These are phyloP conservation scores for Cheilosia scutellata DNA, from an alignment of 2,888 invertebrate genomes.

Conservation along the genomic window DNA sequence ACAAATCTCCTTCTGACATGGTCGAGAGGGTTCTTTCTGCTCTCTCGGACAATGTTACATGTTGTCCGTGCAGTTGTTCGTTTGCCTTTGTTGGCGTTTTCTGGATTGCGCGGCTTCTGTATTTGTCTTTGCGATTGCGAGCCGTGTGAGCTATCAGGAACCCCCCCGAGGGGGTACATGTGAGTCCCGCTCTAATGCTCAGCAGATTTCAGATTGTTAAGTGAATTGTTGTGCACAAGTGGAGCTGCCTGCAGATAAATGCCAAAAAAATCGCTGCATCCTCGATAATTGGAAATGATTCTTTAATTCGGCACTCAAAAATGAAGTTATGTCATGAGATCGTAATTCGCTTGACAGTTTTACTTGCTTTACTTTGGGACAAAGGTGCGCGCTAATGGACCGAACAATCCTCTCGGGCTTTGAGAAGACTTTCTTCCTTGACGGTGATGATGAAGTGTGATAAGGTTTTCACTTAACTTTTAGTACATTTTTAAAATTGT, in stretches of 20 bases:
- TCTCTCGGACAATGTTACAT: constrained; percentile 62
- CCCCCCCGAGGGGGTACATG: constrained; percentile 11
- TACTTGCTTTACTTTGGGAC: not conserved
- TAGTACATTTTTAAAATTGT: constrained; percentile 8
- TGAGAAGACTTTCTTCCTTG: constrained; percentile 3
- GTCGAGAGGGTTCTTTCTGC: constrained; percentile 49
- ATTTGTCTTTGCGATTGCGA: constrained; percentile 31
- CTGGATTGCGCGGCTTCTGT: constrained; percentile 63
- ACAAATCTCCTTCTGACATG: constrained; percentile 68
- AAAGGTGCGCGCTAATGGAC: constrained; percentile 16
- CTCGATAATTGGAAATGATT: constrained; percentile 59
- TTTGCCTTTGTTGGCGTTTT: constrained; percentile 62
- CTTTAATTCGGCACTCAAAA: constrained; percentile 46
- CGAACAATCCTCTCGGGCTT: constrained; percentile 5
- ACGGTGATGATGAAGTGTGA: constrained; percentile 22
- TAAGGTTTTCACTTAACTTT: not conserved
- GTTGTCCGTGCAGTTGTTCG: constrained; percentile 40
- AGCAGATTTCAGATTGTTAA: constrained; percentile 40
- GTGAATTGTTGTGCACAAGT: constrained; percentile 60
- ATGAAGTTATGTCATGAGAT: constrained; percentile 60
- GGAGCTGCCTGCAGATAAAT: constrained; percentile 22
- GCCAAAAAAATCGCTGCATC: not conserved
- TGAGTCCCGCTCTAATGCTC: constrained; percentile 25
- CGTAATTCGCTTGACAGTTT: constrained; percentile 49
- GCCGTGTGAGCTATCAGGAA: constrained; percentile 12